Conservation (phyloP, 2,888 invertebrate genomes). For the Coleophora flavipennella region DNA sequence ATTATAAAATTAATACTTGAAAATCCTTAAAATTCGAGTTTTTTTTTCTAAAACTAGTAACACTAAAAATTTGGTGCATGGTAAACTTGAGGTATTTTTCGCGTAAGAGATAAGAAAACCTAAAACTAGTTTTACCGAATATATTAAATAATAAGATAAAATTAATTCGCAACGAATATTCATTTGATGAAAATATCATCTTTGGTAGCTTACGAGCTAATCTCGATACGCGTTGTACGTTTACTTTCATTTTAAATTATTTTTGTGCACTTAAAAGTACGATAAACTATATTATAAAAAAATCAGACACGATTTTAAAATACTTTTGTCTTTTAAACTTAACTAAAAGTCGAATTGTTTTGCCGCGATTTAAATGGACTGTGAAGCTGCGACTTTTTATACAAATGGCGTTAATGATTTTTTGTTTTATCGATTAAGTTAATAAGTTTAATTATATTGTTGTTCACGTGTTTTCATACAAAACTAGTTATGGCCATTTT, state of each 20-base stretch:
- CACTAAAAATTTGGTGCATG: slow-evolving; percentile 66
- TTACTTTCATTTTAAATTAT: slow-evolving; percentile 34
- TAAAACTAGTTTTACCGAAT: slow-evolving; percentile 33
- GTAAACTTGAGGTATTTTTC: slow-evolving; percentile 70
- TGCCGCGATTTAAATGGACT: not conserved
- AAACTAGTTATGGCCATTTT: too few relatives aligned
- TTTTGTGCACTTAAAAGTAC: slow-evolving; percentile 45
- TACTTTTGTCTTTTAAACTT: slow-evolving; percentile 1
- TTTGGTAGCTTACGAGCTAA: slow-evolving; percentile 59
- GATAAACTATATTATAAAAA: slow-evolving; percentile 4
- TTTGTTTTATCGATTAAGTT: too few relatives aligned
- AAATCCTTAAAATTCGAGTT: slow-evolving; percentile 27
- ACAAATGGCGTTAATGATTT: too few relatives aligned
- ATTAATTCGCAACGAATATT: slow-evolving; percentile 47
- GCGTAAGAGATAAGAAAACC: slow-evolving; percentile 26
- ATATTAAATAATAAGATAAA: slow-evolving; percentile 30
- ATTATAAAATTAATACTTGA: slow-evolving; percentile 48
- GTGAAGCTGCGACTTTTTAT: too few relatives aligned
- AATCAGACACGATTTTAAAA: slow-evolving; percentile 1
- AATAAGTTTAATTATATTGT: too few relatives aligned
- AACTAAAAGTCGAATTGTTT: not conserved
- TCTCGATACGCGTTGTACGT: slow-evolving; percentile 15
- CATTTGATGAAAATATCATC: slow-evolving; percentile 69
- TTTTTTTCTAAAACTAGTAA: slow-evolving; percentile 40
- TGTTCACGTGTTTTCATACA: too few relatives aligned